Base-by-base conservation (phyloP, 2,797 vertebrate species). In the Thaleichthys pacificus region DNA sequence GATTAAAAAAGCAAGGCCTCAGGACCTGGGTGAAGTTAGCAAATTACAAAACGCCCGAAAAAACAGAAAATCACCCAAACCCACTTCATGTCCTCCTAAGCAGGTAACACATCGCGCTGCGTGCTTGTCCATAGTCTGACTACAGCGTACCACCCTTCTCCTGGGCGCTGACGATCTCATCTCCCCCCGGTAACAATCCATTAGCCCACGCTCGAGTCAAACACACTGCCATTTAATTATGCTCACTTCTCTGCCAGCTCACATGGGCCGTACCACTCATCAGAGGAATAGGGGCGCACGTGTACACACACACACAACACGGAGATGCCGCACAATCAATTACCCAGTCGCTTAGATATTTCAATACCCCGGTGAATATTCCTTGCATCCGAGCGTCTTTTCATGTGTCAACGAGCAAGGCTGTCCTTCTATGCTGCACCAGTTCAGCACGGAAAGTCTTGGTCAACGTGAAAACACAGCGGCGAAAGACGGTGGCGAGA, bases 151-250 rank as follows among this genome's bases (percentile, higher is more conserved):
- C 84, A 86, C 84, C 81, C 61, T 85, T 78, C 86, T 81, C 82
- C 77, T 80, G 32, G 32, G 81, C 83, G 82, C 88, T 81, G 86
- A 84, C 87, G 82, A 85, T 89, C 87, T 92, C 84, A 86, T 89
- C 89, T 91, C 89, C 86, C 84, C 82, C 82, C 79, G 72, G 89
- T 89, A 88, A 88, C 89, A 86, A 89, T 87, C 90, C 88, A 92
- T 92, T 92, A 92, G 86, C 83, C 78, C 81, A 87, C 75, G 79
- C 85, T 77, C 80, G 85, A 83, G 82, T 89, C 82, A 91, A 90
- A 93, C 90, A 92, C 71, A 80, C 89, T 86, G 85, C 75, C 83
- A 84, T 91, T 92, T 92, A 93, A 93, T 94, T 92, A 92, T 85
- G 86, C 79, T 83, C 83, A 78, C 83, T 86, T 86, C 74, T 79